Evolutionary conservation across 1,140 invertebrate species (phyloP).

Genomic region (Bradysia coprophila): DNA sequence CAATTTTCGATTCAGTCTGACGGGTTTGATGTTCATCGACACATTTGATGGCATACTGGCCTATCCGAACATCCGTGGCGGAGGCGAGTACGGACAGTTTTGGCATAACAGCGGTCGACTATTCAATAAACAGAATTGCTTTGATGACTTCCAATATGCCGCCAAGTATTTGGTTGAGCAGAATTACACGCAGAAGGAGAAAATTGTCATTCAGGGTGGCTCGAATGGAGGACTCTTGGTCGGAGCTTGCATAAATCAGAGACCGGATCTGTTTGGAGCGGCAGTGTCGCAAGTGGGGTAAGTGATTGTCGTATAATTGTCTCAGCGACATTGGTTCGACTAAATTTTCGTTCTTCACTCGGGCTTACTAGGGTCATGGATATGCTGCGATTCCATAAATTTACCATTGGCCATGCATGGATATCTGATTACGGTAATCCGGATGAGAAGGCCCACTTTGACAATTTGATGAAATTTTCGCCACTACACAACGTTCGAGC

Average conservation of each 20-base stretch:
- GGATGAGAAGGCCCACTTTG: slow-evolving; percentile 74
- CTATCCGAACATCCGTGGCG: slow-evolving; percentile 87
- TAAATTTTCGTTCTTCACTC: too few species aligned
- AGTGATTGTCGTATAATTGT: slow-evolving; percentile 21
- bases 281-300: slow-evolving; percentile 84
- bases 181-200: slow-evolving; percentile 57
- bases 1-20: slow-evolving; percentile 47
- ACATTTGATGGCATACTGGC: slow-evolving; percentile 78
- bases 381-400: slow-evolving; percentile 95
- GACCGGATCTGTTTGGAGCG: slow-evolving; percentile 86
- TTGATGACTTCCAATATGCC: slow-evolving; percentile 90
- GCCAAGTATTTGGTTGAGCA: slow-evolving; percentile 77
- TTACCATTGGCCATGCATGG: slow-evolving; percentile 96
- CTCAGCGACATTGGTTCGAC: too few species aligned
- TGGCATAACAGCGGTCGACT: slow-evolving; percentile 80
- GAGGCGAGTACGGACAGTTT: slow-evolving; percentile 88
- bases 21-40: slow-evolving; percentile 74
- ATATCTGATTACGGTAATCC: slow-evolving; percentile 88
- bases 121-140: slow-evolving; percentile 92
- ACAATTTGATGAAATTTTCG: slow-evolving; percentile 80
- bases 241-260: slow-evolving; percentile 83
- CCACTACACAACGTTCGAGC: slow-evolving; percentile 82
- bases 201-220: slow-evolving; percentile 79
- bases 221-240: slow-evolving; percentile 94
- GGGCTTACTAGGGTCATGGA: slow-evolving; percentile 88